Conservation (phyloP, 1,140 invertebrate genomes). For the Doryteuthis pealeii region DNA sequence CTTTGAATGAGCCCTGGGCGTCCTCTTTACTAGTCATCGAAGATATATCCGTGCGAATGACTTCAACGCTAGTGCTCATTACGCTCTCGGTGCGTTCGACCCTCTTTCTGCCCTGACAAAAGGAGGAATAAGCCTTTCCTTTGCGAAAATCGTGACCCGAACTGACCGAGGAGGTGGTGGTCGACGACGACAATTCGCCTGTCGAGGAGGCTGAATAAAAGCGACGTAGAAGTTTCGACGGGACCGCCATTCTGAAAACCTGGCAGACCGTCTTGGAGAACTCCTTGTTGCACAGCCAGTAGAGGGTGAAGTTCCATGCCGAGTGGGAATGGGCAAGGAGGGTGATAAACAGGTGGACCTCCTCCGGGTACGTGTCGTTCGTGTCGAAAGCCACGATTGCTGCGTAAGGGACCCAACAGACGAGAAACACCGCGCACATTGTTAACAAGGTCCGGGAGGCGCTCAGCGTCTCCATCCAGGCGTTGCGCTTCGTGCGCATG, state of each 20-base stretch:
- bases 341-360: conserved; percentile 48
- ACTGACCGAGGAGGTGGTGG: no score
- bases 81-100: no score
- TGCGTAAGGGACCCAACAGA: conserved; percentile 56
- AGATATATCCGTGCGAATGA: no score
- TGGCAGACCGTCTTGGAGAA: conserved; percentile 29
- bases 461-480: conserved; percentile 39
- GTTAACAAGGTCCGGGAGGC: conserved; percentile 47
- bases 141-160: no score
- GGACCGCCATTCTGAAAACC: neutral
- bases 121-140: no score
- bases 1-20: no score
- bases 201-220: no score
- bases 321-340: conserved; percentile 54
- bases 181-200: no score
- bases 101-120: no score
- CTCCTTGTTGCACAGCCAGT: conserved; percentile 38
- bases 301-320: conserved; percentile 49
- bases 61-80: no score
- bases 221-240: no score
- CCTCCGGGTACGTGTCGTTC: conserved; percentile 33
- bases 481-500: conserved; percentile 25
- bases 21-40: no score
- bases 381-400: conserved; percentile 46
- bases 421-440: conserved; percentile 48